Base-by-base conservation (phyloP, 1,140 invertebrate species). In the Drosophila carrolli region DNA sequence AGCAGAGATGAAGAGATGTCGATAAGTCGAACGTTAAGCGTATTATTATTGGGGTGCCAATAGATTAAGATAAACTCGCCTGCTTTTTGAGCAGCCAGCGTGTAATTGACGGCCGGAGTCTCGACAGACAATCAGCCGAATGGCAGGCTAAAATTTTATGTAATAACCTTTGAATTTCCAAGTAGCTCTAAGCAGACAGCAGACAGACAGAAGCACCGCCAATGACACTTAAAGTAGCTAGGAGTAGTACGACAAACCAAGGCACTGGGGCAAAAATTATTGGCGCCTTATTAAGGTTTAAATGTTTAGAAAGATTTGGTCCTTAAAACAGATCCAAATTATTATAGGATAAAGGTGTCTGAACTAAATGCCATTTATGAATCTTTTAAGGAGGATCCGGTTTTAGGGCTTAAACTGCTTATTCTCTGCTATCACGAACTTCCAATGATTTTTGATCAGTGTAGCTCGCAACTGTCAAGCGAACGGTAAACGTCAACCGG, bases 151-250 rank as follows among this genome's bases (percentile, higher is more conserved):
- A 89, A 89, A 84, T 89, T 90, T 89, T 89, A 89, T 89, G 81
- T 90, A 90, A 89, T 89, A 89, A 78, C 84, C 85, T 90, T 89
- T 90, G 84, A 89, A 89, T 89, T 84, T 84, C 68, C 78, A 89
- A 89, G 84, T 88, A 80, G 76, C 74, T 68, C 65, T 75, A 50
- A 68, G 56, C 66, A 62, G 60, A 58, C 57, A 61, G 47, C 48
- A 60, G 46, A 63, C 65, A 71, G 68, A 58, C 53, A 58, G 62
- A 48, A 40, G 38, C 50, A 50, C n/a, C n/a, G 51, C 32, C 74
- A 65, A 40, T 79, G 84, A 89, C 84, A 78, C 84, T 88, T 66
- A 7, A 56, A 65, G 47, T 66, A 54, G 73, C 55, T 72, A 72
- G 48, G 9, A 50, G 58, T 67, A 71, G 75, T 63, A 63, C 50